Base-by-base conservation (phyloP, 2,888 invertebrate species). In the Ormia ochracea region DNA sequence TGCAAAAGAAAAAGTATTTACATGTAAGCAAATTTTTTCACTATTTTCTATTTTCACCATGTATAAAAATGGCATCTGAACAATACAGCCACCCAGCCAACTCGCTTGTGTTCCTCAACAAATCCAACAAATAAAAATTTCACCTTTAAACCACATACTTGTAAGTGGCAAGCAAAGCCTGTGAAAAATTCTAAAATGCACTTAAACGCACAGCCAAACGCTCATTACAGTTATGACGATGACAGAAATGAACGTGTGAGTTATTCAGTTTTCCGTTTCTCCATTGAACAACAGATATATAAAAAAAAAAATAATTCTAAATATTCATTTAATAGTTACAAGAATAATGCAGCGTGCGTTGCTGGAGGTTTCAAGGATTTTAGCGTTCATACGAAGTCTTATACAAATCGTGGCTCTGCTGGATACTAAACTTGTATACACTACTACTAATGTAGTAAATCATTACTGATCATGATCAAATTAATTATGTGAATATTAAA, bases 111-210 rank as follows among this genome's bases (percentile, higher is more conserved):
- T n/a, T 5, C 5, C 38, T 23, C 19, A 19, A 61, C 41, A 72
- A 50, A 58, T 28, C 45, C 58, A 19, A 31, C 28, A 33, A 4
- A 21, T 9, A 66, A 43, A 26, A 50, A 31, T 50, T n/a, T 72
- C 70, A 72, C 48, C 56, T 65, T 74, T 65, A 74, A 65, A 65
- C 73, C 65, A 74, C 72, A 72, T 54, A 38, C n/a, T 14, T 7
- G n/a, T 33, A 19, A 36, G 21, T 21, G 58, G 21, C 17, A 61
- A 69, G 21, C 17, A 61, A 31, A 41, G 41, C 21, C n/a, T 50
- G 41, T 52, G 31, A n/a, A 41, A 59, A 48, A 59, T 28, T 14
- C 6, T 10, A n/a, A n/a, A n/a, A n/a, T n/a, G n/a, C n/a, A 36
- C 19, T 36, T 26, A 12, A n/a, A n/a, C n/a, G n/a, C 17, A 52